Base-by-base conservation (phyloP, 2,797 vertebrate species). In the Lithobates sylvaticus region DNA sequence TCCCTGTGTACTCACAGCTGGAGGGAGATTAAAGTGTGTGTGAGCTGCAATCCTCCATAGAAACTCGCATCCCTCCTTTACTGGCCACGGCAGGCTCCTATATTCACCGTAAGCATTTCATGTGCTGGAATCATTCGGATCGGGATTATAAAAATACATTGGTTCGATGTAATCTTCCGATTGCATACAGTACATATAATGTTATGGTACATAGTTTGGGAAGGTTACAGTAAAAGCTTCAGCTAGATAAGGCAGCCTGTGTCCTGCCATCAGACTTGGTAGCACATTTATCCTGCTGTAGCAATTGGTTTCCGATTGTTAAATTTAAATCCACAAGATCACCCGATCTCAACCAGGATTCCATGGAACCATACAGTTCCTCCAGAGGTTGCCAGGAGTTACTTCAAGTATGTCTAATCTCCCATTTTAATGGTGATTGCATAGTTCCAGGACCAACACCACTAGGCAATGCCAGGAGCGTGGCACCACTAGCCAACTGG, bases 1-100 rank as follows among this genome's bases (percentile, higher is more conserved):
- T 61, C 69, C 80, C 86, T 87, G 67, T 68, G 50, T 68, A 23
- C 39, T 18, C 78, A 39, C 78, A 86, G 84, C 72, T 81, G 78
- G 64, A 13, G 18, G 32, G 42, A 78, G 50, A 77, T 78, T 72
- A 47, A 32, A 23, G 23, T 70, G 64, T 29, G 29, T 54, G 76
- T 13, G 36, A 70, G 4, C 27, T 39, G 21, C 27, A 50, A 65
- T 65, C 16, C 54, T 61, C 64, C 71, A 79, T 80, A 68, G 76
- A 67, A 80, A 68, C 76, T 13, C 21, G 1, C 36, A 26, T 9
- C 65, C 3, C 23, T 36, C 29, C 44, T 39, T 29, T n/a, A 27
- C 68, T 10, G 50, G 54, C 8, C 80, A 21, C 80, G 21, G 54
- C 50, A 27, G 80, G 70, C 70, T 42, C 34, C 18, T 10, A 0